phyloP scores from a whole-genome alignment of 2,797 vertebrate genomes.

The Psittacula derbiana region DNA sequence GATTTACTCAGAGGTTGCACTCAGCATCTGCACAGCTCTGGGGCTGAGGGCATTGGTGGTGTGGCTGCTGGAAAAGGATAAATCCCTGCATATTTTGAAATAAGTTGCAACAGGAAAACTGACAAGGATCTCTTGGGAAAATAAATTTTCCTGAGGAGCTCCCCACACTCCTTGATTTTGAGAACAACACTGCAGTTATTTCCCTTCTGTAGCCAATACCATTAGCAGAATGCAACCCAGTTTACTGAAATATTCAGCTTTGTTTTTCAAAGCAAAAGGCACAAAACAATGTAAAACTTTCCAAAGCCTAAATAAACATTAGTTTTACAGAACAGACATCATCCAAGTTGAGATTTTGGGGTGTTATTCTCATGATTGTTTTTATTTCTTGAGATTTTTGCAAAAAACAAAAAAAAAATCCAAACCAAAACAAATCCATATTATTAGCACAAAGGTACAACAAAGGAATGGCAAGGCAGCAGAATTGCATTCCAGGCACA shows the following conservation, averaged over 20 bases:
- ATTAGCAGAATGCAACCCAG: not conserved
- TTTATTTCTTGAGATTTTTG: not conserved
- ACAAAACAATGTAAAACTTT: not conserved
- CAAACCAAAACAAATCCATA: fast-evolving
- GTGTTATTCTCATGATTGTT: not conserved
- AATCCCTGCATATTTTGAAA: not conserved
- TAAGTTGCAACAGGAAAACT: not conserved
- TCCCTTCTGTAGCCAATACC: not conserved
- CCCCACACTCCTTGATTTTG: fast-evolving
- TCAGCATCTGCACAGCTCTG: not conserved
- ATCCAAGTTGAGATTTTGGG: not conserved
- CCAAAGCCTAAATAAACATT: not conserved
- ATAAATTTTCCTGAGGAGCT: not conserved
- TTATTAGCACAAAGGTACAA: not conserved
- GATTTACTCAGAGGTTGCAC: not conserved
- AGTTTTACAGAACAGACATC: not conserved
- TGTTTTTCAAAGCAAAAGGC: not conserved
- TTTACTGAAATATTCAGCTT: not conserved
- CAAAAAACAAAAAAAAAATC: fast-evolving
- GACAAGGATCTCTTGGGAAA: not conserved
- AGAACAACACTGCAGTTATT: fast-evolving
- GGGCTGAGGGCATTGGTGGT: fast-evolving
- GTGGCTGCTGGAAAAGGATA: fast-evolving
- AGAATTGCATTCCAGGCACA: not conserved
- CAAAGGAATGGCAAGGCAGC: not conserved